Conservation (phyloP, 2,888 invertebrate genomes). For the Cactoblastis cactorum region DNA sequence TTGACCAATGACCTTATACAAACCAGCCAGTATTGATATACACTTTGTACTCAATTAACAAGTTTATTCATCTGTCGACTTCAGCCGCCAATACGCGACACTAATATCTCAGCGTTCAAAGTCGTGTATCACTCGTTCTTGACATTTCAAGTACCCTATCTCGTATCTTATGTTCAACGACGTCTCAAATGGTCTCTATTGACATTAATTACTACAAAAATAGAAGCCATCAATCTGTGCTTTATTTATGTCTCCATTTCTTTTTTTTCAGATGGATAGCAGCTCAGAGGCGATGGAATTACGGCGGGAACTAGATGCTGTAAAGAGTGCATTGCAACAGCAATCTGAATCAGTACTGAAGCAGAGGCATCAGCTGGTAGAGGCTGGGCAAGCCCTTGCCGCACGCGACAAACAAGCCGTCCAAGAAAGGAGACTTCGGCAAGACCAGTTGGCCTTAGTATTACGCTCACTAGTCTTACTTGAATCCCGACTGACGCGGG, state of each 20-base stretch:
- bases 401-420: slow-evolving; percentile 80
- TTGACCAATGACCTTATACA: slow-evolving; percentile 33
- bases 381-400: slow-evolving; percentile 80
- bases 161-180: slow-evolving; percentile 29
- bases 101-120: slow-evolving; percentile 29
- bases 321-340: slow-evolving; percentile 82
- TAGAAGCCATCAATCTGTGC: slow-evolving; percentile 16
- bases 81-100: slow-evolving; percentile 31
- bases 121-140: slow-evolving; percentile 50
- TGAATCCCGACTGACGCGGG: slow-evolving; percentile 85
- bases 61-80: slow-evolving; percentile 32
- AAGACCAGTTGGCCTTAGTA: slow-evolving; percentile 85
- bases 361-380: slow-evolving; percentile 84
- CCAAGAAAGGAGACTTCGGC: slow-evolving; percentile 81
- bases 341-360: slow-evolving; percentile 81
- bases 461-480: slow-evolving; percentile 84
- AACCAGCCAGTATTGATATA: slow-evolving; percentile 21
- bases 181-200: slow-evolving; percentile 21
- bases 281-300: slow-evolving; percentile 80
- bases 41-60: slow-evolving; percentile 32
- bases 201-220: slow-evolving; percentile 24
- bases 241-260: slow-evolving; percentile 27
- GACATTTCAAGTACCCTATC: slow-evolving; percentile 46
- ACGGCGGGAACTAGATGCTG: slow-evolving; percentile 82
- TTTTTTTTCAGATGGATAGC: slow-evolving; percentile 82